Evolutionary conservation across 1,140 invertebrate genomes (phyloP), one percentile per base, ranked within the genome.

Genomic region (Drosophila bocki): DNA sequence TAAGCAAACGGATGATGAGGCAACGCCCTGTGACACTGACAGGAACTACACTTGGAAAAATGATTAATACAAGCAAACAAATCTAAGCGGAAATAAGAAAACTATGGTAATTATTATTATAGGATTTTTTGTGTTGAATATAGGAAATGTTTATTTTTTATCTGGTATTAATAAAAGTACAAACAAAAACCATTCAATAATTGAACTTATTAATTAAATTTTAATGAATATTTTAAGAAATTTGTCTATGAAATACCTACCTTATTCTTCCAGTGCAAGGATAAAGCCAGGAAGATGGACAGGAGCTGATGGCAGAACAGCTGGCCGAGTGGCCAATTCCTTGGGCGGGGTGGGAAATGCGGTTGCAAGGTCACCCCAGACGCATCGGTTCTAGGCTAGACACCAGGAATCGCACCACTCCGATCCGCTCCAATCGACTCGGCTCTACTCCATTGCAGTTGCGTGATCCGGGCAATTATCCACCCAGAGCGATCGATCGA

Each of bases 391-490:
- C 65, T 75, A 65, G 42, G 45, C 65, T 60, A 70, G 54, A 62
- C 44, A 12, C 35, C 51, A 51, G 70, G n/a, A 60, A 64, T 42
- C 5, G 37, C 61, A 61, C 26, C 37, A 61, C 29, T 60, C 33
- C 33, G 7, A 15, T 37, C 17, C 50, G 9, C 42, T 41, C 37
- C 42, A 67, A 37, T 58, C n/a, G 48, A 37, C 51, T 54, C 12
- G 12, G 7, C 48, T 47, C 53, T 22, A 37, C 44, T 39, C 63
- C 62, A 53, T 68, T 75, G 51, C 59, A 57, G 39, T 87, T 87
- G 84, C 84, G 84, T 87, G 84, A 48, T 78, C 71, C 64, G 42
- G 44, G 84, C 80, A 87, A 87, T 87, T 87, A 87, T 63, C 69
- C 77, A 62, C 58, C 42, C 59, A 68, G 60, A 71, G 68, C 77